Base-by-base conservation (phyloP, 1,140 invertebrate genomes). In the Tachypleus tridentatus region DNA sequence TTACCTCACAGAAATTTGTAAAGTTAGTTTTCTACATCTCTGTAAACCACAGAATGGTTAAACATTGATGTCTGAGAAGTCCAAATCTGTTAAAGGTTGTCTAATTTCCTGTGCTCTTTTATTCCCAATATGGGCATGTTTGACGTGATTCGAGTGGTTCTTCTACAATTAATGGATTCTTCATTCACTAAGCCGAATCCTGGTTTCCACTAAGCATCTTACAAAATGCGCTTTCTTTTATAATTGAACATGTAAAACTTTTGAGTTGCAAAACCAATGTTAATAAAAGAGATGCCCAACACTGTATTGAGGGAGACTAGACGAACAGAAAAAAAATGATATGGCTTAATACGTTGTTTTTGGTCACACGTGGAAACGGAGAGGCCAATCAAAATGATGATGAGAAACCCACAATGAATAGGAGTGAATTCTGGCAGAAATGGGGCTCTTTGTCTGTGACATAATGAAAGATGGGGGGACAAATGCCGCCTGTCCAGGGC, bases 251-350 rank as follows among this genome's bases (percentile, higher is more conserved):
- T 60, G n/a, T 5, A 48, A 5, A 10, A 5, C 58, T 48, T 49
- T 50, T 60, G 8, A 7, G 5, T 48, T 10, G 10, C 49, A 11
- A 10, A 11, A 11, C n/a, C 49, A 47, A 49, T 29, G 60, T 51
- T 52, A 53, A 65, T 29, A 61, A 65, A 54, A 65, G 59, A 29
- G 11, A 51, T 48, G 48, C 49, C 51, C 51, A 61, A 49, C 50
- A 58, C 49, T 9, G 54, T 29, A 48, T 50, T 50, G 49, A 10
- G 29, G 49, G 49, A 10, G 4, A 48, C 49, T 60, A 0, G 79
- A 77, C 49, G 85, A 75, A 2, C 84, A 79, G 51, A 87, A 80
- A 67, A 87, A 86, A 7, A 85, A 78, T 61, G 85, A 84, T n/a
- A 79, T 76, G 67, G 85, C 81, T 0, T 4, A 57, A 57, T 57